Conservation (phyloP, 2,888 invertebrate species). For the Cephus runcator region DNA sequence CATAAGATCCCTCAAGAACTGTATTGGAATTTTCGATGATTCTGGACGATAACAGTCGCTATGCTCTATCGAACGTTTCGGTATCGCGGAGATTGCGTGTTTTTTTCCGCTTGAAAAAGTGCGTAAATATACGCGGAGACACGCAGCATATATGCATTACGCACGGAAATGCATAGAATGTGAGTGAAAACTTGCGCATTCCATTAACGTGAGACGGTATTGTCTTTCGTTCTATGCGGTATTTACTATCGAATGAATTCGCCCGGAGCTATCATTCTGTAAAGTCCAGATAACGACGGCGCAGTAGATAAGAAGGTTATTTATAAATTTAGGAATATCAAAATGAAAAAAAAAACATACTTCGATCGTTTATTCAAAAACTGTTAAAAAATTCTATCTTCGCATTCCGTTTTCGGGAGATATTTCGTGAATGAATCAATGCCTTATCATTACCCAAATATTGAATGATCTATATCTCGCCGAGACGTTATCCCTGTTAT, state of each 20-base stretch:
- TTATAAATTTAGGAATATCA: background rate
- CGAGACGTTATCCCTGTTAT: background rate
- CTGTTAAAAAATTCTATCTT: background rate
- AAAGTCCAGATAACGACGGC: background rate
- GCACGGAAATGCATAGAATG: slow-evolving; percentile 30
- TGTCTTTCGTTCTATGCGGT: background rate
- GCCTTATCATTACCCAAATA: background rate
- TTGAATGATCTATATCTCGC: background rate
- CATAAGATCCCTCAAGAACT: background rate
- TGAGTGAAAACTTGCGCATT: slow-evolving; percentile 38
- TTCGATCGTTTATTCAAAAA: background rate
- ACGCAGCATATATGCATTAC: background rate
- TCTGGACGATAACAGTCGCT: background rate
- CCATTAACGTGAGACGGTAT: slow-evolving; percentile 26
- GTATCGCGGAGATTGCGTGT: background rate
- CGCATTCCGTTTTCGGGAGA: background rate
- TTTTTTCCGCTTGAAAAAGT: background rate
- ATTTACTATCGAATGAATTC: background rate
- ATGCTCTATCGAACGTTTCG: background rate
- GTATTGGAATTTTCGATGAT: background rate
- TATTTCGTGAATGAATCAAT: slow-evolving; percentile 9
- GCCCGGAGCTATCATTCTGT: background rate
- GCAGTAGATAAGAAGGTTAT: background rate
- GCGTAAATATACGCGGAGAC: background rate
- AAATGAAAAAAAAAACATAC: background rate